A percentile compares a stretch with the other conserved stretches of the same genome.
Conservation (phyloP, 1,140 invertebrate genomes). For the Drosophila ohnishii region DNA sequence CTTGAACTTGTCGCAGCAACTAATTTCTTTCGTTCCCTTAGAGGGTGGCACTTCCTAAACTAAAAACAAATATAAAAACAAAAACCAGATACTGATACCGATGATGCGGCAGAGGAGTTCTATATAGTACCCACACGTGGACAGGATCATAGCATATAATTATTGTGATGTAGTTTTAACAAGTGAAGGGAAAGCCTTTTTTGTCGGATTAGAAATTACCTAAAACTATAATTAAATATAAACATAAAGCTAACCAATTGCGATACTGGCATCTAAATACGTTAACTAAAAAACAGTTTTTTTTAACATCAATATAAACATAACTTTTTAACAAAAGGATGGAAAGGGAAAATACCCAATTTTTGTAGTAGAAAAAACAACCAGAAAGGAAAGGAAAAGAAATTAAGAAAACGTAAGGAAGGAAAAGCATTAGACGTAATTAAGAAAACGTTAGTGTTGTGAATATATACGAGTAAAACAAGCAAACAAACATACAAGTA, state of each 20-base stretch:
- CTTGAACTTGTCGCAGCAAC: constrained; percentile 48
- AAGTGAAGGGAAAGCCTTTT: constrained; percentile 40
- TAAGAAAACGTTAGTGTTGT: constrained; percentile 79
- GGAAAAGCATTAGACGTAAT: constrained; percentile 53
- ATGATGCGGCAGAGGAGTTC: constrained; percentile 12
- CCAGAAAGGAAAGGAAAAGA: not conserved
- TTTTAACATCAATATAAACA: constrained; percentile 40
- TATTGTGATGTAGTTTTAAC: constrained; percentile 83
- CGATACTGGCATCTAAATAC: constrained; percentile 49
- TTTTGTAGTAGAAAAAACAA: constrained; percentile 37
- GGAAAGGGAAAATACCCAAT: constrained; percentile 13
- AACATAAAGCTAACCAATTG: constrained; percentile 37
- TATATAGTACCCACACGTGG: constrained; percentile 9
- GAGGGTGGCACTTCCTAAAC: constrained; percentile 43
- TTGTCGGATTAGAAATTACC: constrained; percentile 59
- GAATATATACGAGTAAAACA: constrained; percentile 67
- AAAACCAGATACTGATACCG: constrained; percentile 23
- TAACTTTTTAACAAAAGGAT: constrained; percentile 39
- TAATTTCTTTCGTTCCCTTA: constrained; percentile 32
- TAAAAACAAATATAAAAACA: constrained; percentile 1
- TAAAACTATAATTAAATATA: constrained; percentile 56
- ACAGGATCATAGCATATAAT: constrained; percentile 78
- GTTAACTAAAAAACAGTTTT: constrained; percentile 69
- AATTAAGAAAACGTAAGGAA: not conserved
- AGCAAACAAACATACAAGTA: constrained; percentile 28